Conservation (phyloP, 1,140 invertebrate genomes). For the Conus betulinus region DNA sequence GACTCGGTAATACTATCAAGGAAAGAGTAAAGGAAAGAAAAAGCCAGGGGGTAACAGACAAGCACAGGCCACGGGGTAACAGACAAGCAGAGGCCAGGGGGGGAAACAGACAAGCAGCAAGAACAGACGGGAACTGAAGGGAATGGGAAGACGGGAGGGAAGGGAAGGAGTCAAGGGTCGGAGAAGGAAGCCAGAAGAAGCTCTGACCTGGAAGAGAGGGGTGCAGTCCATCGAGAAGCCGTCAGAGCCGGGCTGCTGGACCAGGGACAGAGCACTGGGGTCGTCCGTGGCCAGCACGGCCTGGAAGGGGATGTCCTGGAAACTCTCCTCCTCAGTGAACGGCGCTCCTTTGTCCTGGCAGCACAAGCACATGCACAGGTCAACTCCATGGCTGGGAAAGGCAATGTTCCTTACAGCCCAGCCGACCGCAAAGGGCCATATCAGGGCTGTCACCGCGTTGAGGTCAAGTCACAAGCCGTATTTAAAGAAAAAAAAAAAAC, state of each 20-base stretch:
- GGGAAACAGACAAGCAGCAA: too few species aligned
- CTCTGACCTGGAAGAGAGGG: constrained; percentile 73
- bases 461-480: too few species aligned
- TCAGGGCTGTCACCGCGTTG: too few species aligned
- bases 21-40: too few species aligned
- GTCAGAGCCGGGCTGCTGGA: constrained; percentile 70
- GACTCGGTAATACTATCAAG: too few species aligned
- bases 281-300: constrained; percentile 70
- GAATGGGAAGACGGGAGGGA: not conserved
- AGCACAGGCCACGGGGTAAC: not conserved
- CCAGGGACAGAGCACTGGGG: constrained; percentile 57
- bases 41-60: not conserved
- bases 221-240: constrained; percentile 74
- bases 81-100: not conserved
- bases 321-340: constrained; percentile 60
- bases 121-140: not conserved
- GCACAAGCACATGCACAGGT: not conserved
- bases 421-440: too few species aligned
- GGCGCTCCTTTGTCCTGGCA: constrained; percentile 73
- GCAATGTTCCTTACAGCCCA: too few species aligned
- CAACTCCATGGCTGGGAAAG: too few species aligned
- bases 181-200: not conserved
- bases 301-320: constrained; percentile 70
- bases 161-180: not conserved
- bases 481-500: too few species aligned